Conservation (phyloP, 2,113 vertebrate genomes). For the Taxidea taxus region DNA sequence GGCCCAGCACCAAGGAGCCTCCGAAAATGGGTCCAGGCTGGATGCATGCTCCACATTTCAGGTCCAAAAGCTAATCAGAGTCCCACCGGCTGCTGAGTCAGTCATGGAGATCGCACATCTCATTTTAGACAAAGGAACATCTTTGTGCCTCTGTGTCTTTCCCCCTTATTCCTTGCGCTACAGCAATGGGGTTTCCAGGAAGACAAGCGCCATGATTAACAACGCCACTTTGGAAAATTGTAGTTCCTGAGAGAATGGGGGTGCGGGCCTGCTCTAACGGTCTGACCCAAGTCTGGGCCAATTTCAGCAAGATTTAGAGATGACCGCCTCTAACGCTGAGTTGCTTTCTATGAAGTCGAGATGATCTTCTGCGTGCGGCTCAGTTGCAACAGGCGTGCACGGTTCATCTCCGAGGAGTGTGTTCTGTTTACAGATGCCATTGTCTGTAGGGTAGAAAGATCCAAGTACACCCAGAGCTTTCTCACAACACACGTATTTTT, state of each 20-base stretch:
- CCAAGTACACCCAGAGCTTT: background rate
- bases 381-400: rapidly evolving
- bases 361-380: no score
- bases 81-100: rapidly evolving
- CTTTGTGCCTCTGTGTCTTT: no score
- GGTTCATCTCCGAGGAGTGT: background rate
- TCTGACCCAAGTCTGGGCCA: background rate
- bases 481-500: background rate
- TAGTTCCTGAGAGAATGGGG: background rate
- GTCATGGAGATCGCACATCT: rapidly evolving
- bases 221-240: background rate
- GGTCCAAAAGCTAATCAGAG: background rate
- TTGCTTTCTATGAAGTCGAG: background rate
- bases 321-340: no score
- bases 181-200: background rate
- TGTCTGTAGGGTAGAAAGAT: background rate
- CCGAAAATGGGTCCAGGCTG: rapidly evolving
- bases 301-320: background rate
- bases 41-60: rapidly evolving
- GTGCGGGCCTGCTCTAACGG: background rate
- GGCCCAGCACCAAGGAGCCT: no score
- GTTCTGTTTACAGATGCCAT: background rate
- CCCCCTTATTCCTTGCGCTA: background rate
- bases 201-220: no score
- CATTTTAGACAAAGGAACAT: rapidly evolving